phyloP scores from a whole-genome alignment of 64 coral and sea anemone genomes.

The Montipora sp. region DNA sequence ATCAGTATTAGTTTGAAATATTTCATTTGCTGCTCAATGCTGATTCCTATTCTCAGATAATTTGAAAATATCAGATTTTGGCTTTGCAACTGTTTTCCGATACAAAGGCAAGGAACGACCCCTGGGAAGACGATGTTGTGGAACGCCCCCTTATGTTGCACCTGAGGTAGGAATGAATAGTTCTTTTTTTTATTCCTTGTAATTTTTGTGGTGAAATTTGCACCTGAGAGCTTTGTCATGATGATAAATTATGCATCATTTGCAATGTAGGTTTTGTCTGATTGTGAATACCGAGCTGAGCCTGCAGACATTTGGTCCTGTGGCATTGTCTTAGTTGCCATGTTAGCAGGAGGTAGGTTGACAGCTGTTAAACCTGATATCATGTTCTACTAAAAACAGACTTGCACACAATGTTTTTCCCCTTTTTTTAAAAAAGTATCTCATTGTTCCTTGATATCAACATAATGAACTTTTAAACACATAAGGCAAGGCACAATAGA shows the following conservation, averaged over 20 bases:
- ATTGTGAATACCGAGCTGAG: slow-evolving; percentile 90
- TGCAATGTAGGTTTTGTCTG: slow-evolving; percentile 71
- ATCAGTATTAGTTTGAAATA: no score
- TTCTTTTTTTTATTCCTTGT: no score
- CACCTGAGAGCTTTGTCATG: background rate
- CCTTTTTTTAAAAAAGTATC: no score
- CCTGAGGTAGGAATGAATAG: slow-evolving; percentile 66
- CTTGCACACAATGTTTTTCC: no score
- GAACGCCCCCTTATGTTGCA: slow-evolving; percentile 95
- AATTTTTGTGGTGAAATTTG: background rate
- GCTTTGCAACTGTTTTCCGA: slow-evolving; percentile 92
- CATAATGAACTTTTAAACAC: no score
- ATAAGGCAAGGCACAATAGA: no score
- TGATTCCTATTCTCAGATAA: slow-evolving; percentile 65
- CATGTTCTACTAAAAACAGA: no score
- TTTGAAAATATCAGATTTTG: slow-evolving; percentile 98
- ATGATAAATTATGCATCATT: background rate
- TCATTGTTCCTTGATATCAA: no score
- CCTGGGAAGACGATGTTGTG: slow-evolving; percentile 87
- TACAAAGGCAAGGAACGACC: slow-evolving; percentile 91
- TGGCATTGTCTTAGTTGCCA: slow-evolving; percentile 98
- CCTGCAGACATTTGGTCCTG: slow-evolving; percentile 99
- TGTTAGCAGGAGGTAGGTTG: slow-evolving; percentile 91
- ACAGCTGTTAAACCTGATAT: no score
- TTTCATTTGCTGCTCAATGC: no score